Base-by-base conservation (phyloP, 1,140 invertebrate genomes). In the Drosophila grimshawi region DNA sequence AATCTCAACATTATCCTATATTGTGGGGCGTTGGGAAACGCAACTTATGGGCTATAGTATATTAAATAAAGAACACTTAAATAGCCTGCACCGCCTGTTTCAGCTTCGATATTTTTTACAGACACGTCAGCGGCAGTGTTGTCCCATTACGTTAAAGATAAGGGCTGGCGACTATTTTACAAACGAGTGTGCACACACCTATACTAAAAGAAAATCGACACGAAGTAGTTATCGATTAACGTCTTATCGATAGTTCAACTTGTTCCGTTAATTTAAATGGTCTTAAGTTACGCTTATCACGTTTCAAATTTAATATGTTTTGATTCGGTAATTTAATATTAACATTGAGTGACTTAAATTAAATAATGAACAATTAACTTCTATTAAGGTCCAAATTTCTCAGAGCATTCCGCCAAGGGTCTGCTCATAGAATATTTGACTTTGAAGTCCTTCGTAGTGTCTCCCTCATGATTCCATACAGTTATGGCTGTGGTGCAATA, bases 401-500 rank as follows among this genome's bases (percentile, higher is more conserved):
- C 90, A 0, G 57, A 61, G 29, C 91, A 88, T 56, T 90, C 78
- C 27, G 76, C 10, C 2, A 91, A 68, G 2, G 90, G 90, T 7
- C 81, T 57, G n/a, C 80, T 91, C 2, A 91, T 79, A 1, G 55
- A 59, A 43, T 91, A 92, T 4, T 73, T 86, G 0, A 69, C 80
- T 55, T 74, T 85, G 4, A 92, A 92, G 0, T 78, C 91, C 56
- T 79, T 82, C 7, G 83, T 86, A 10, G 72, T 37, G 63, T 92
- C 90, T n/a, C 90, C 90, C 0, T 80, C 76, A 4, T 86, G 61
- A 57, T 92, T 92, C 78, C 81, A 92, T 0, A 86, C 0, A 5
- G 90, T 90, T 8, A 92, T 81, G 1, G 86, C 86, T 1, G 75
- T 76, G 3, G 90, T 92, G 27, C 90, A 88, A 45, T 92, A 91